Evolutionary conservation across 2,888 invertebrate genomes (phyloP).

Genomic region (Kuschelorhynchus macadamiae): DNA sequence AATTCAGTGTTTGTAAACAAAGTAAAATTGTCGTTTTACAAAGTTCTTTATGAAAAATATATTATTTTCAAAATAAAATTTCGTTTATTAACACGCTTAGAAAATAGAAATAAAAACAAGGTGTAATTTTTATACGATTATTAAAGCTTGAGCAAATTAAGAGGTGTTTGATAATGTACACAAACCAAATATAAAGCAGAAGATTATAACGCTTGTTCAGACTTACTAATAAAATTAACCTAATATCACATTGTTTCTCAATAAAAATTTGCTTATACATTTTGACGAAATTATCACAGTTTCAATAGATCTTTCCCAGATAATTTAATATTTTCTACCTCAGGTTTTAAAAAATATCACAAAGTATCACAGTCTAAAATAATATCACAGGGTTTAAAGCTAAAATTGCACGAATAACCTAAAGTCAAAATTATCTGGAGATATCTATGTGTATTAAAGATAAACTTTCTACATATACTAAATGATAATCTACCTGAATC

Average conservation of each 20-base stretch:
- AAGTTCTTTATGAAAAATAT: too few species aligned
- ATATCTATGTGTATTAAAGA: background rate
- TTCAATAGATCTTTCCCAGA: conserved; percentile 12
- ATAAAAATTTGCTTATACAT: conserved; percentile 16
- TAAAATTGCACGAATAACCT: conserved; percentile 25
- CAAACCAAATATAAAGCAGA: background rate
- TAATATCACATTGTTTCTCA: conserved; percentile 8
- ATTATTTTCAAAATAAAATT: too few species aligned
- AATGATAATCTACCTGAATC: too few species aligned
- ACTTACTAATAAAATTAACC: too few species aligned
- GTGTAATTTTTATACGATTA: conserved; percentile 6
- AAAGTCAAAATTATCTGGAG: conserved; percentile 1
- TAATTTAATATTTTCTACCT: background rate
- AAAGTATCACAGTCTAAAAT: conserved; percentile 33
- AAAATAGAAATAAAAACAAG: conserved; percentile 6
- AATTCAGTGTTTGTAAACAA: too few species aligned
- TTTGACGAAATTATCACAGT: conserved; percentile 24
- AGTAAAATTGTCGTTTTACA: too few species aligned
- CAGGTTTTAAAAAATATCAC: conserved; percentile 22
- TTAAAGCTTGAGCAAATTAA: conserved; percentile 68
- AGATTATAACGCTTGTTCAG: conserved; percentile 4
- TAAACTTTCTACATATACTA: too few species aligned
- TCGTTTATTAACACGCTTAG: too few species aligned
- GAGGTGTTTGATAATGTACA: conserved; percentile 60
- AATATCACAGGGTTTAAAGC: conserved; percentile 24